Percentiles rank a stretch among this genome's conserved stretches.
These are phyloP conservation scores for Halcyon malimbica DNA, from an alignment of 2,113 vertebrate genomes.

Conservation along the genomic window DNA sequence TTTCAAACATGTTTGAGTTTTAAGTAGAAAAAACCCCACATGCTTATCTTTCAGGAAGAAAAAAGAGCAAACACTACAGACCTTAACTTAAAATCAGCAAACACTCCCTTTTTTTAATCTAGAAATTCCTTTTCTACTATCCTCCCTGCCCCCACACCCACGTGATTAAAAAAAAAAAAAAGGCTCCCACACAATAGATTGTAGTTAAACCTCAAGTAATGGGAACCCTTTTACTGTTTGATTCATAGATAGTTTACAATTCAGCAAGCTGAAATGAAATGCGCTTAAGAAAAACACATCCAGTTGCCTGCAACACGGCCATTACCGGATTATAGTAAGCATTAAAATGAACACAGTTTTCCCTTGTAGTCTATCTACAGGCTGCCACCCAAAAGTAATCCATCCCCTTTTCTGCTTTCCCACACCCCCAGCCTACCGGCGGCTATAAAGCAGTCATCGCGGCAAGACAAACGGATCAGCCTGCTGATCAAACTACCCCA, in stretches of 20 bases:
- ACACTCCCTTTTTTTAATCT: neutral
- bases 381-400: neutral
- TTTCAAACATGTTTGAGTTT: neutral
- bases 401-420: neutral
- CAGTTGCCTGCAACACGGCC: neutral
- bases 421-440: neutral
- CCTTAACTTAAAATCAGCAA: neutral
- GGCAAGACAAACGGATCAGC: conserved; percentile 19
- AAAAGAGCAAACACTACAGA: neutral
- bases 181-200: neutral
- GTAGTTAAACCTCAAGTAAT: neutral
- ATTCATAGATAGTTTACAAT: neutral
- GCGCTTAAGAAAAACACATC: neutral
- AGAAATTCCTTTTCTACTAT: neutral
- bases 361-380: neutral
- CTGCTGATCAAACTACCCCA: conserved; percentile 23
- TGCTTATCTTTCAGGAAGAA: neutral
- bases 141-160: neutral
- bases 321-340: neutral
- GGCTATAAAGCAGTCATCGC: neutral
- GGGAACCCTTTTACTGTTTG: neutral
- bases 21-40: neutral
- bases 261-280: neutral
- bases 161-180: neutral
- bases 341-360: neutral